Conservation (phyloP, 2,888 invertebrate genomes). For the Podabrus alpinus region DNA sequence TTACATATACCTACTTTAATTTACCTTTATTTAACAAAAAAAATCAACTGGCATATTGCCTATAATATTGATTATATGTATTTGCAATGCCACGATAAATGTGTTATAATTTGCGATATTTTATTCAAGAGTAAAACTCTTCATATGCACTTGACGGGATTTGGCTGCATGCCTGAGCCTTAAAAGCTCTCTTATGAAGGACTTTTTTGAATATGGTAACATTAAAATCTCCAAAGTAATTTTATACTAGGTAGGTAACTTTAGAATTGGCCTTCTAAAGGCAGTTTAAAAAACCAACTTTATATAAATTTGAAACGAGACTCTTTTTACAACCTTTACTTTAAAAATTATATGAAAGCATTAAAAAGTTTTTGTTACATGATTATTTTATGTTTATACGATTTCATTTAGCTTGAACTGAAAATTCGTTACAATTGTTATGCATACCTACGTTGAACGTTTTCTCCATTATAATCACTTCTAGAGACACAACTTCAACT, state of each 20-base stretch:
- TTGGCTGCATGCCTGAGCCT: conserved; percentile 25
- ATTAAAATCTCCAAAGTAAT: conserved; percentile 17
- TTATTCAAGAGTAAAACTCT: conserved; percentile 24
- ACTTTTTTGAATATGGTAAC: conserved; percentile 15
- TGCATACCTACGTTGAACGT: neutral
- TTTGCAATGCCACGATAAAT: conserved; percentile 16
- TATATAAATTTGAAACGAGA: neutral
- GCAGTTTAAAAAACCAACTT: neutral
- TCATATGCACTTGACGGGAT: conserved; percentile 27
- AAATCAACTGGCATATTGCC: neutral
- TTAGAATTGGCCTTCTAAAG: neutral
- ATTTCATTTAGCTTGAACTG: neutral
- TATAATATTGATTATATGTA: conserved; percentile 1
- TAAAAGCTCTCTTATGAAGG: conserved; percentile 22
- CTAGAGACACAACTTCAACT: neutral
- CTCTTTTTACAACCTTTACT: neutral
- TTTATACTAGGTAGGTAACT: conserved; percentile 7
- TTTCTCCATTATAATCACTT: neutral
- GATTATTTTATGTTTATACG: neutral
- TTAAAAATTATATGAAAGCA: neutral
- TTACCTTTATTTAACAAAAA: neutral
- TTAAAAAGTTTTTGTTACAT: neutral
- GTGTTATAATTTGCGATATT: conserved; percentile 23
- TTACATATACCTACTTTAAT: neutral
- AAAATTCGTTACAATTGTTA: neutral